Evolutionary conservation across 2,797 vertebrate genomes (phyloP).

Genomic region (Sciurus carolinensis): DNA sequence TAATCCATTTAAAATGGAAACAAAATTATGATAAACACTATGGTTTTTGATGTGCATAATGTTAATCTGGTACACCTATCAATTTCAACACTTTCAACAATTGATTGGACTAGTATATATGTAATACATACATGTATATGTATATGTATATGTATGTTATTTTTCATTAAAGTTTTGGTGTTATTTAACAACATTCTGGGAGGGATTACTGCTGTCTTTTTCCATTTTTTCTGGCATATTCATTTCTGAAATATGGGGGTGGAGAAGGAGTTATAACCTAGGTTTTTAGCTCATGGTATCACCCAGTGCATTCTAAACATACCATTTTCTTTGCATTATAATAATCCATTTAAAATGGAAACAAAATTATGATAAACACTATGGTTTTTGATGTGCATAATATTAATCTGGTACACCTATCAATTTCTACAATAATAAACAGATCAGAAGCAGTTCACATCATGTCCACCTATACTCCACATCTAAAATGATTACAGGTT

Average conservation of each 20-base stretch:
- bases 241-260: background rate
- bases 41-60: constrained; percentile 82
- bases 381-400: constrained; percentile 81
- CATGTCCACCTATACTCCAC: constrained; percentile 57
- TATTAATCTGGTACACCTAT: constrained; percentile 88
- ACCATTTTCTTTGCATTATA: background rate
- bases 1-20: background rate
- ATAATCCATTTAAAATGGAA: background rate
- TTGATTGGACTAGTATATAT: background rate
- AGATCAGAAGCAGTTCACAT: constrained; percentile 78
- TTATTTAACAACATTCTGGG: background rate
- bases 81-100: constrained; percentile 46
- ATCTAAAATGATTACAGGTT: constrained; percentile 58
- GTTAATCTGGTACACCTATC: constrained; percentile 88
- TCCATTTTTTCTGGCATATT: background rate
- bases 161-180: background rate
- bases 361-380: background rate
- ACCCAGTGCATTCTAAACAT: background rate
- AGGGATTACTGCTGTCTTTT: background rate
- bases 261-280: background rate
- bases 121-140: too few relatives aligned
- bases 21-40: background rate
- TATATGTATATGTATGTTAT: background rate
- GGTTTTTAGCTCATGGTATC: background rate
- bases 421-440: constrained; percentile 85